Conservation (phyloP, 2,113 vertebrate species). For the Oncorhynchus nerka region DNA sequence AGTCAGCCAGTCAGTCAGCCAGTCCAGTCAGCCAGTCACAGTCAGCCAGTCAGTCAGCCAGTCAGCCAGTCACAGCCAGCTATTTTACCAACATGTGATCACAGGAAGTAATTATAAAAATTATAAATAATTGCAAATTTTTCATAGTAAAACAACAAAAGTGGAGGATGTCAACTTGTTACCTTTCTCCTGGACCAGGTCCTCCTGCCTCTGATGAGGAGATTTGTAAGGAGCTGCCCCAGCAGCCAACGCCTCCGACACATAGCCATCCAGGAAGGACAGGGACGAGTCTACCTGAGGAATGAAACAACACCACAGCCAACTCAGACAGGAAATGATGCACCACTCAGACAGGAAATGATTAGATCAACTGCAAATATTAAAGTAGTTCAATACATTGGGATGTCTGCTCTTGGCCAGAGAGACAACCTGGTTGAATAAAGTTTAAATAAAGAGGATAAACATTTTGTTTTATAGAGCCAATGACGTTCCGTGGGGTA, state of each 20-base stretch:
- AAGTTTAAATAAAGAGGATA: too few relatives aligned
- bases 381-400: too few relatives aligned
- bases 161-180: slow-evolving; percentile 15
- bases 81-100: not conserved
- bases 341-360: not conserved
- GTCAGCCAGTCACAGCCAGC: too few relatives aligned
- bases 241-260: slow-evolving; percentile 85
- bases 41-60: too few relatives aligned
- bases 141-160: too few relatives aligned
- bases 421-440: too few relatives aligned
- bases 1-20: too few relatives aligned
- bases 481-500: too few relatives aligned
- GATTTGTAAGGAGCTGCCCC: slow-evolving; percentile 93
- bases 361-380: too few relatives aligned
- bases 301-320: slow-evolving; percentile 6
- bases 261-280: slow-evolving; percentile 94
- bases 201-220: slow-evolving; percentile 91
- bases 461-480: too few relatives aligned
- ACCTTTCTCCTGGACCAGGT: slow-evolving; percentile 90
- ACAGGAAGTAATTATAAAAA: not conserved
- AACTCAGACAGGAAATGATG: not conserved
- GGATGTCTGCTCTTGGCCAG: too few relatives aligned
- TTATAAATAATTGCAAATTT: not conserved
- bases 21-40: too few relatives aligned
- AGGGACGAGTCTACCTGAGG: slow-evolving; percentile 92